A percentile compares a stretch with the other conserved stretches of the same genome.
These are phyloP conservation scores for Setipinna tenuifilis DNA, from an alignment of 2,797 vertebrate genomes.

Conservation along the genomic window DNA sequence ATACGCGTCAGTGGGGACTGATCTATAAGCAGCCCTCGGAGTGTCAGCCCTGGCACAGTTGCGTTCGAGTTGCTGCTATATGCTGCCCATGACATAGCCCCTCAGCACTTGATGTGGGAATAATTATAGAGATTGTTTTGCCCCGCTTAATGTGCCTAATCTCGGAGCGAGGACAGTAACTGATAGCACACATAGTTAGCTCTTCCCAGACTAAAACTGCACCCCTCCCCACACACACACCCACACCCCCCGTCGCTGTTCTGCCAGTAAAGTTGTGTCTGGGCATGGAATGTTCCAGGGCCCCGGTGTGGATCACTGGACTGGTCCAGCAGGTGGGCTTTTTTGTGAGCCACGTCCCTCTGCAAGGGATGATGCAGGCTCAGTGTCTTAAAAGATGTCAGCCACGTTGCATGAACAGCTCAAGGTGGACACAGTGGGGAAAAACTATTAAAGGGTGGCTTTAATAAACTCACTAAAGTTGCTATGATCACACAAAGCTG, in stretches of 20 bases:
- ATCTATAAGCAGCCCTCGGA: slow-evolving; percentile 9
- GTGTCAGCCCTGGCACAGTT: slow-evolving; percentile 8
- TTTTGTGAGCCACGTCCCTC: not conserved
- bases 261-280: slow-evolving; percentile 17
- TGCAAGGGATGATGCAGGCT: not conserved
- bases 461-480: not conserved
- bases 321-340: not conserved
- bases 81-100: not conserved
- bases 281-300: slow-evolving; percentile 20
- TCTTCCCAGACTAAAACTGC: slow-evolving; percentile 15
- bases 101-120: slow-evolving; percentile 1
- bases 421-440: too few species aligned
- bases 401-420: not conserved
- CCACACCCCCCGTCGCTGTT: not conserved
- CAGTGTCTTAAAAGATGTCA: not conserved
- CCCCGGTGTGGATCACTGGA: not conserved
- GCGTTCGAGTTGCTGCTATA: not conserved
- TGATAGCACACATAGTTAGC: slow-evolving; percentile 17
- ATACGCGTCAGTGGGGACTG: slow-evolving; percentile 13
- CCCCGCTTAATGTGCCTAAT: not conserved
- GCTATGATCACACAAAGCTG: not conserved
- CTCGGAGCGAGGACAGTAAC: not conserved
- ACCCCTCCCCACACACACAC: not conserved
- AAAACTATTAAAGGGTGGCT: too few species aligned
- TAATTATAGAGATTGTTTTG: slow-evolving; percentile 26